A percentile compares a stretch with the other conserved stretches of the same genome.
Evolutionary conservation across 2,797 vertebrate genomes (phyloP).

Genomic region (Myiothlypis chrysogaster): DNA sequence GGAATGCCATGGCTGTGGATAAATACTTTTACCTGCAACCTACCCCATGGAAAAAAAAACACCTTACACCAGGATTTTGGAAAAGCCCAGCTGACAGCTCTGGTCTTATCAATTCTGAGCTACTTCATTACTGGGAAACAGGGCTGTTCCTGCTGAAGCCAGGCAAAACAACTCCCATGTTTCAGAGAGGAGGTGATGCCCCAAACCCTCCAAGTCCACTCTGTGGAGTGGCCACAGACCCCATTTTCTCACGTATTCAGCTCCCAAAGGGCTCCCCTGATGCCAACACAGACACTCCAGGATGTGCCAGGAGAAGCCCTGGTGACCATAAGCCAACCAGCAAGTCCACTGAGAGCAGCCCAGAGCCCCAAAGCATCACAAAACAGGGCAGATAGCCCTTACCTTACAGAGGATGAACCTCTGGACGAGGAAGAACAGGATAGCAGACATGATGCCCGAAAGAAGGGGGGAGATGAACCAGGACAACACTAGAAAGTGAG

Average conservation of each 20-base stretch:
- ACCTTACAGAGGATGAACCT: constrained; percentile 91
- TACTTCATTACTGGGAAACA: neutral
- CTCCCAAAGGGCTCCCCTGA: neutral
- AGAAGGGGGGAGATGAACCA: constrained; percentile 96
- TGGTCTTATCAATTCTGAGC: neutral
- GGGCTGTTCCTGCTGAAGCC: neutral
- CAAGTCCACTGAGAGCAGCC: neutral
- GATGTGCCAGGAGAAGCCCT: neutral
- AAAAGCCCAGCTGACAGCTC: neutral
- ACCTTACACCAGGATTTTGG: neutral
- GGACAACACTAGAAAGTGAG: constrained; percentile 83
- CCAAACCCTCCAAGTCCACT: neutral
- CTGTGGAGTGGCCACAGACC: neutral
- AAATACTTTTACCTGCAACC: neutral
- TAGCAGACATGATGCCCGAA: constrained; percentile 92
- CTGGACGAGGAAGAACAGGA: constrained; percentile 89
- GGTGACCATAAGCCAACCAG: neutral
- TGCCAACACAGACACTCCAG: neutral
- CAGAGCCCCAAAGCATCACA: neutral
- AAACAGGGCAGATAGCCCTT: neutral
- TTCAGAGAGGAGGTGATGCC: neutral
- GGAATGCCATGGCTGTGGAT: neutral
- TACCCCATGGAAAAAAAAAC: neutral
- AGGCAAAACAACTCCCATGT: neutral
- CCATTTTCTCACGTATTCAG: neutral